A percentile compares a stretch with the other conserved stretches of the same genome.
Evolutionary conservation across 2,888 invertebrate genomes (phyloP).

Genomic region (Nemoura dubitans): DNA sequence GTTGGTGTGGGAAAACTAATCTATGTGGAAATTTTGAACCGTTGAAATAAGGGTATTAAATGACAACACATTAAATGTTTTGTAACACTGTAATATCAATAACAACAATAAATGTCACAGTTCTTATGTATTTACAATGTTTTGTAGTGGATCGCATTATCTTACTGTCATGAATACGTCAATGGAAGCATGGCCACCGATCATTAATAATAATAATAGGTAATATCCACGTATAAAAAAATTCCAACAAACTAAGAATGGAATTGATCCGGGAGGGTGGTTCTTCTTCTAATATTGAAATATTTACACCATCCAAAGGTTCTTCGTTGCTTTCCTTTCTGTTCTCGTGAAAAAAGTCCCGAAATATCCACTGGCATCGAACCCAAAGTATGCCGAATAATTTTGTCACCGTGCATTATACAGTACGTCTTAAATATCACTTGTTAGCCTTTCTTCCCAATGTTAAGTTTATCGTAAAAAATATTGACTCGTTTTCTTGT

Average conservation of each 20-base stretch:
- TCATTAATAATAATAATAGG: constrained; percentile 7
- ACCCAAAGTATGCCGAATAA: not conserved
- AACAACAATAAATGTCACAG: constrained; percentile 40
- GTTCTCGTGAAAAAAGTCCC: not conserved
- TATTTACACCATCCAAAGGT: not conserved
- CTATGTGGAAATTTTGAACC: not conserved
- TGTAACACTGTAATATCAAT: constrained; percentile 38
- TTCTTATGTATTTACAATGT: constrained; percentile 31
- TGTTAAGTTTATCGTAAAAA: constrained; percentile 40
- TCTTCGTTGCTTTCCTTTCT: not conserved
- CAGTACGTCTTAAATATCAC: constrained; percentile 29
- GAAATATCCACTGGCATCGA: not conserved
- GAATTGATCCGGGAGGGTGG: not conserved
- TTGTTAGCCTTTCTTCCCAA: constrained; percentile 28
- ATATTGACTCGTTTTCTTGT: constrained; percentile 40
- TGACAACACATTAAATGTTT: not conserved
- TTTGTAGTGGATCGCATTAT: not conserved
- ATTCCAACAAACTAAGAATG: not conserved
- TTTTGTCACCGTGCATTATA: not conserved
- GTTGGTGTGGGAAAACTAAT: not conserved
- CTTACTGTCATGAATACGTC: not conserved
- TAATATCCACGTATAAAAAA: not conserved
- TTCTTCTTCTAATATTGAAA: not conserved
- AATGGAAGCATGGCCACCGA: constrained; percentile 28
- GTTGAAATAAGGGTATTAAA: not conserved